Evolutionary conservation across 2,113 vertebrate genomes (phyloP).

Genomic region (Osmerus eperlanus): DNA sequence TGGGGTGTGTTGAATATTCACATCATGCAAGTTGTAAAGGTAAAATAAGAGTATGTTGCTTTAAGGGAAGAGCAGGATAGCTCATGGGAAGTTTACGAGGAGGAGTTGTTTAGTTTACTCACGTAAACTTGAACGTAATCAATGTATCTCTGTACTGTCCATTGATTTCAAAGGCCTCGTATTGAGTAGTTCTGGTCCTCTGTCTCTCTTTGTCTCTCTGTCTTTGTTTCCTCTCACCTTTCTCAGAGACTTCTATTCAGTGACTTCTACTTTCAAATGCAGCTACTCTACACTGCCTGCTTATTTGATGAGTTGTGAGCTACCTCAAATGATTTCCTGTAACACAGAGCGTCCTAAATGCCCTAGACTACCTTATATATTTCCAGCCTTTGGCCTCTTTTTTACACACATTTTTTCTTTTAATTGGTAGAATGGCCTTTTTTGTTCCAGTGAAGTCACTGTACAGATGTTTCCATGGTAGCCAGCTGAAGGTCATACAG

Average conservation of each 20-base stretch:
- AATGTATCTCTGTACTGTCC: too few relatives aligned
- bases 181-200: background rate
- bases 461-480: conserved; percentile 61
- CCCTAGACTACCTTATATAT: conserved; percentile 49
- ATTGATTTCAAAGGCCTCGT: too few relatives aligned
- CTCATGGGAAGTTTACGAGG: too few relatives aligned
- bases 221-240: conserved; percentile 40
- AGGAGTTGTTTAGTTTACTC: too few relatives aligned
- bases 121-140: too few relatives aligned
- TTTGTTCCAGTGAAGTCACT: conserved; percentile 53
- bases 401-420: conserved; percentile 50
- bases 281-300: conserved; percentile 64
- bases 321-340: conserved; percentile 67
- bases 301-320: conserved; percentile 62
- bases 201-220: conserved; percentile 4
- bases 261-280: conserved; percentile 73
- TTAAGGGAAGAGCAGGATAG: too few relatives aligned
- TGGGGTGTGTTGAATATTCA: too few relatives aligned
- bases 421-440: conserved; percentile 62
- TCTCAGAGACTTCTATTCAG: conserved; percentile 64
- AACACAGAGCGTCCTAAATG: conserved; percentile 34
- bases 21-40: too few relatives aligned
- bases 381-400: conserved; percentile 59
- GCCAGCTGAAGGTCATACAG: conserved; percentile 64
- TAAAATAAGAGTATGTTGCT: too few relatives aligned